These are phyloP conservation scores for Solea solea DNA, from an alignment of 2,113 vertebrate genomes.

Conservation along the genomic window DNA sequence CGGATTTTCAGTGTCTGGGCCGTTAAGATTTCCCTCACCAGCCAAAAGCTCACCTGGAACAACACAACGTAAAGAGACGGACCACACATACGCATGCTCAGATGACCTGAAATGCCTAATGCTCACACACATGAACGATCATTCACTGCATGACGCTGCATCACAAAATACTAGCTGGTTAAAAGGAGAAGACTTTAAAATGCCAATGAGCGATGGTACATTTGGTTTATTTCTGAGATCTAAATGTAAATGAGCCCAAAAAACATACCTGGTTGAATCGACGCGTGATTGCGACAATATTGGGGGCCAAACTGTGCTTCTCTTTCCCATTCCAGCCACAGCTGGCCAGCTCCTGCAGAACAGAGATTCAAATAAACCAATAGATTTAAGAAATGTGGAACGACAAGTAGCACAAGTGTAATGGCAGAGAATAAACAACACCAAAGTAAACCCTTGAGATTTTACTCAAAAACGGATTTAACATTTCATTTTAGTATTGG, in stretches of 20 bases:
- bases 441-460: too few species aligned
- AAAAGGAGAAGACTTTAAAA: too few species aligned
- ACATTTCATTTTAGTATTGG: too few species aligned
- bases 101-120: background rate
- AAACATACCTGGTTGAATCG: constrained; percentile 92
- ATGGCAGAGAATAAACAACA: too few species aligned
- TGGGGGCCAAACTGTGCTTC: constrained; percentile 92
- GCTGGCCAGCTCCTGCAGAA: constrained; percentile 89
- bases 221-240: too few species aligned
- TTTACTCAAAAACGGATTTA: too few species aligned
- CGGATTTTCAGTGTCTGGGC: constrained; percentile 96
- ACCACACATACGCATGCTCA: background rate
- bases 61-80: background rate
- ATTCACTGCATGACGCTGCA: too few species aligned
- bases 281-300: constrained; percentile 94
- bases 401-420: too few species aligned
- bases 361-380: background rate
- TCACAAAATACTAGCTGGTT: too few species aligned
- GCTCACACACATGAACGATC: too few species aligned
- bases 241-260: too few species aligned
- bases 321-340: constrained; percentile 97
- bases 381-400: background rate
- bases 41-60: constrained; percentile 95
- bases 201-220: too few species aligned
- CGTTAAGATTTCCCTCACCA: constrained; percentile 95